Conservation (phyloP, 92 coral and sea anemone species). For the Zoanthus sociatus region DNA sequence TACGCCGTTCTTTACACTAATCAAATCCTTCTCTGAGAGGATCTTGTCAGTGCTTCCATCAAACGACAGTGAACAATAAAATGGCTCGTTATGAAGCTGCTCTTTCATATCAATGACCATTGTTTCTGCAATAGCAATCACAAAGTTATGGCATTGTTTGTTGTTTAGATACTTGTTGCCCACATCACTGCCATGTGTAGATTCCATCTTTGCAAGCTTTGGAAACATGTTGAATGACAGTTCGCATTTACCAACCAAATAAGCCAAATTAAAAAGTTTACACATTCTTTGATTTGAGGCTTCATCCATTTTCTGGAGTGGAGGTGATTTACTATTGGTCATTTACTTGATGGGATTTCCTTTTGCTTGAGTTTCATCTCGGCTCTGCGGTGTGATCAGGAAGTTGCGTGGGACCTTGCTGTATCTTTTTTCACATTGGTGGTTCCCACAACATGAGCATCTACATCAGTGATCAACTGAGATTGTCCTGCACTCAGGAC, state of each 20-base stretch:
- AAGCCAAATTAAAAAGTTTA: slow-evolving; percentile 31
- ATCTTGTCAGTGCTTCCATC: slow-evolving; percentile 34
- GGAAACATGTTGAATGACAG: slow-evolving; percentile 43
- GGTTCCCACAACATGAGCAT: slow-evolving; percentile 32
- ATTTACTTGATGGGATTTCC: slow-evolving; percentile 29
- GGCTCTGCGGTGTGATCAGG: slow-evolving; percentile 36
- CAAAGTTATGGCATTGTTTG: slow-evolving; percentile 35
- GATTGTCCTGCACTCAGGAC: slow-evolving; percentile 36
- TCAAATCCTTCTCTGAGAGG: slow-evolving; percentile 37
- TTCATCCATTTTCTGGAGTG: slow-evolving; percentile 35
- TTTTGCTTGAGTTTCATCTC: slow-evolving; percentile 24
- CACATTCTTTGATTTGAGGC: slow-evolving; percentile 37
- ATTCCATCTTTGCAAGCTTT: slow-evolving; percentile 34
- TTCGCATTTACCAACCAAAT: slow-evolving; percentile 26
- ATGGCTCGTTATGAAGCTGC: slow-evolving; percentile 16
- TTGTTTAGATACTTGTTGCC: slow-evolving; percentile 26
- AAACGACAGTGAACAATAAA: slow-evolving; percentile 24
- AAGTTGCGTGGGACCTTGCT: slow-evolving; percentile 33
- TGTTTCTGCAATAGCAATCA: slow-evolving; percentile 38
- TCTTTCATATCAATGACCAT: slow-evolving; percentile 34
- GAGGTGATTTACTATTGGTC: slow-evolving; percentile 21
- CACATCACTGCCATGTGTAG: not conserved
- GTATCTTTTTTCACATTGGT: slow-evolving; percentile 41
- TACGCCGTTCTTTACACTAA: slow-evolving; percentile 26
- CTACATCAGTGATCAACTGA: slow-evolving; percentile 37